A percentile compares a stretch with the other conserved stretches of the same genome.
Conservation (phyloP, 2,888 invertebrate species). For the Drosophila tanythrix region DNA sequence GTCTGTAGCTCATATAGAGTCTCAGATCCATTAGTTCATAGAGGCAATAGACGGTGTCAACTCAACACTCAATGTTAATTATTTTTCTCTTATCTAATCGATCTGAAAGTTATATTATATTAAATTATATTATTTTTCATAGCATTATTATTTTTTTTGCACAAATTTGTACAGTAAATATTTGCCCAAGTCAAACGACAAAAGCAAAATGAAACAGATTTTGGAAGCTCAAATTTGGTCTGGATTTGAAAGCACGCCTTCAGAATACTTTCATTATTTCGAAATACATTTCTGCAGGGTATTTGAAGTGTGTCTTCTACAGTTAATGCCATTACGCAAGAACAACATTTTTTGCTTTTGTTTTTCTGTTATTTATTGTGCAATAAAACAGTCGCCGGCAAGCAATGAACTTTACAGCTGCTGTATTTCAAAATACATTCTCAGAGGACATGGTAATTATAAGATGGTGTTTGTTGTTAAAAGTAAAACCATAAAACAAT, state of each 20-base stretch:
- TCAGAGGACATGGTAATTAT: background rate
- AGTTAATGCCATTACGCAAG: background rate
- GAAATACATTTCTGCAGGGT: background rate
- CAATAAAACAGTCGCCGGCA: conserved; percentile 26
- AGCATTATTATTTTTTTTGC: background rate
- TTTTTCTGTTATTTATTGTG: conserved; percentile 20
- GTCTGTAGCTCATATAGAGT: rapidly evolving
- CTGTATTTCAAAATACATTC: conserved; percentile 5
- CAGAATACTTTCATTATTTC: background rate
- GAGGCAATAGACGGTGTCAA: background rate
- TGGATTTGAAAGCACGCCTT: background rate
- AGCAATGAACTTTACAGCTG: conserved; percentile 46
- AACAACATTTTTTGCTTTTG: background rate
- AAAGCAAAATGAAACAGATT: background rate
- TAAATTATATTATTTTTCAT: background rate
- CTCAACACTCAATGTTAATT: background rate
- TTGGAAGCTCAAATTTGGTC: background rate
- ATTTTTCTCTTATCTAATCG: background rate
- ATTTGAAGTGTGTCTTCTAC: background rate
- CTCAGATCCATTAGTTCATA: background rate
- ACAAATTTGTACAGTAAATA: too few relatives aligned
- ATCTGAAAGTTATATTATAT: rapidly evolving
- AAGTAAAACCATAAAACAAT: background rate
- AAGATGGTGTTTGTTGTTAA: background rate
- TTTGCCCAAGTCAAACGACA: background rate